Conservation (phyloP, 2,797 vertebrate genomes). For the Masticophis lateralis region DNA sequence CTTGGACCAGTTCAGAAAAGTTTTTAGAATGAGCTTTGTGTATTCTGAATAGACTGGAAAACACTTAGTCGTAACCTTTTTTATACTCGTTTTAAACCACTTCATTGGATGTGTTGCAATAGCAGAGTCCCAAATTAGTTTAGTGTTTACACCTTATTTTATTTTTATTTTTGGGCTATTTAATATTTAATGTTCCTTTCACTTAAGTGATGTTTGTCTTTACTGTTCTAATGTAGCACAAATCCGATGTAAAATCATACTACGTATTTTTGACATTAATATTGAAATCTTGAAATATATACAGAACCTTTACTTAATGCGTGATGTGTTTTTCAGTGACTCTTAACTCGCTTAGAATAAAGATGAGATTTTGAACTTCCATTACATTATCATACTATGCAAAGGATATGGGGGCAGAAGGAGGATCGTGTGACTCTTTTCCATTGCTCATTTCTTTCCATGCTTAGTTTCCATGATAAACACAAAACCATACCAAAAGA, state of each 20-base stretch:
- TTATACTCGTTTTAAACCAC: constrained; percentile 97
- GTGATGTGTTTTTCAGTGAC: constrained; percentile 76
- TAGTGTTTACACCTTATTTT: constrained; percentile 96
- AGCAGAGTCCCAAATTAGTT: constrained; percentile 87
- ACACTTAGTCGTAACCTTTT: constrained; percentile 85
- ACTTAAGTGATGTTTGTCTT: constrained; percentile 94
- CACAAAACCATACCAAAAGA: constrained; percentile 7
- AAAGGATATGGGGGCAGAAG: constrained; percentile 59
- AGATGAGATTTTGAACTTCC: constrained; percentile 69
- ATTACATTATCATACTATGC: constrained; percentile 72
- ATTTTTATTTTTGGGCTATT: constrained; percentile 90
- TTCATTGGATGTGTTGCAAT: constrained; percentile 98
- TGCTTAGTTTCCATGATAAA: constrained; percentile 5
- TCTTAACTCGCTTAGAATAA: constrained; percentile 73
- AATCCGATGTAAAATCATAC: constrained; percentile 96
- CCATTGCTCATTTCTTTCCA: constrained; percentile 25
- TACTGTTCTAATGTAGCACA: constrained; percentile 97
- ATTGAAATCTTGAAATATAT: constrained; percentile 97
- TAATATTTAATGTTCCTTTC: constrained; percentile 99
- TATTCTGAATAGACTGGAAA: constrained; percentile 92
- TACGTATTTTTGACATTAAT: constrained; percentile 99
- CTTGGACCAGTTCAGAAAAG: constrained; percentile 80
- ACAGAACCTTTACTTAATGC: constrained; percentile 81
- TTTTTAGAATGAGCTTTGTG: constrained; percentile 85
- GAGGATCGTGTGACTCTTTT: constrained; percentile 5